These are phyloP conservation scores for Pollenia angustigena DNA, from an alignment of 2,888 invertebrate species.

Conservation along the genomic window DNA sequence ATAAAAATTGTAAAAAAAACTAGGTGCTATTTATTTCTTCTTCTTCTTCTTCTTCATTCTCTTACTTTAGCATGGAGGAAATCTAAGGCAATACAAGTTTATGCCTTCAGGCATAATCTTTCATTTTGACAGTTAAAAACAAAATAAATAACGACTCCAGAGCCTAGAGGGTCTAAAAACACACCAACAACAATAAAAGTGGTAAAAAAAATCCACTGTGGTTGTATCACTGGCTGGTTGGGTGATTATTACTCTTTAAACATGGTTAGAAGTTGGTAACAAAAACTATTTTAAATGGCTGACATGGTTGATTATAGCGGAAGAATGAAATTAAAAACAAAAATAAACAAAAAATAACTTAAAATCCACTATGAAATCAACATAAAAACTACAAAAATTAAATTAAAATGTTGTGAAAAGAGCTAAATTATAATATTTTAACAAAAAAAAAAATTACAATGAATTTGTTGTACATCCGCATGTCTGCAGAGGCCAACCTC, in stretches of 20 bases:
- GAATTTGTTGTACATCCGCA: conserved; percentile 57
- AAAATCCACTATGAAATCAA: conserved; percentile 77
- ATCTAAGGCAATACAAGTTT: conserved; percentile 56
- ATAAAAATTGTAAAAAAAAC: conserved; percentile 74
- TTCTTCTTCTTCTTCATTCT: conserved; percentile 1
- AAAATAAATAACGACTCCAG: conserved; percentile 68
- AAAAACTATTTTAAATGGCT: conserved; percentile 70
- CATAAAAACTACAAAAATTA: conserved; percentile 74
- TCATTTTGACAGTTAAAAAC: conserved; percentile 74
- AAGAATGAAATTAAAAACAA: conserved; percentile 57
- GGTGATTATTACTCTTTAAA: conserved; percentile 56
- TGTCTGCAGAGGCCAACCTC: conserved; percentile 45
- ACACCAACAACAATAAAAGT: conserved; percentile 30
- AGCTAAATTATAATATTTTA: conserved; percentile 54
- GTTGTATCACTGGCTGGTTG: conserved; percentile 57
- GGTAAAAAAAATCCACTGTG: conserved; percentile 50
- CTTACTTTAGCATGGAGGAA: conserved; percentile 38
- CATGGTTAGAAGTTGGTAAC: conserved; percentile 45
- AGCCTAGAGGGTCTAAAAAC: conserved; percentile 68
- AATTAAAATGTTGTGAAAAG: conserved; percentile 64
- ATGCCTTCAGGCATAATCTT: conserved; percentile 72
- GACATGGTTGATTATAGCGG: conserved; percentile 70
- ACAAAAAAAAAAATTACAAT: conserved; percentile 34
- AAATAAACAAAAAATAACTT: conserved; percentile 25
- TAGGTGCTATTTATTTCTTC: conserved; percentile 41